These are phyloP conservation scores for Rhinichthys klamathensis DNA, from an alignment of 2,113 vertebrate genomes.

Conservation along the genomic window DNA sequence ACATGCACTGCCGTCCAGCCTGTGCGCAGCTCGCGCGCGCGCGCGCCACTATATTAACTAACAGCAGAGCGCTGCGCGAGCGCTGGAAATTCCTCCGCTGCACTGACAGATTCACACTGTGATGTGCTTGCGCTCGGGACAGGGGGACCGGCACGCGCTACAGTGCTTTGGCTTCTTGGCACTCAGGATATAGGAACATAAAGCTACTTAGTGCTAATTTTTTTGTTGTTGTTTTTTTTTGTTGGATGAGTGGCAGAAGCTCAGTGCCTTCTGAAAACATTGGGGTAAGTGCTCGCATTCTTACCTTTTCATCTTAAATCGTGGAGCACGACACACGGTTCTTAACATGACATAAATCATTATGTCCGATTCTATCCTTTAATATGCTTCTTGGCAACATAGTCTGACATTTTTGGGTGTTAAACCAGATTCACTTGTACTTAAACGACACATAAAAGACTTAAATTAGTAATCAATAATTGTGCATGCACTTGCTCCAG, in stretches of 20 bases:
- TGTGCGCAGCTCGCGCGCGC: constrained; percentile 4
- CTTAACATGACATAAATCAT: no score
- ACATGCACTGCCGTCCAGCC: background rate
- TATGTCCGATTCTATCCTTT: background rate
- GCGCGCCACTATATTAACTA: constrained; percentile 5
- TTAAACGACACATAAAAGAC: background rate
- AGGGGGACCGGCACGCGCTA: constrained; percentile 24
- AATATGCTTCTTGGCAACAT: background rate
- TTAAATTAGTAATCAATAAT: background rate
- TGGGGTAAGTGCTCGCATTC: constrained; percentile 27
- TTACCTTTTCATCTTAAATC: background rate
- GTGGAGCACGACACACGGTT: background rate
- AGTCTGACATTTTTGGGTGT: background rate
- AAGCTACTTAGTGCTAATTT: background rate
- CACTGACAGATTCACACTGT: background rate
- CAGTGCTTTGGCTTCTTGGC: background rate
- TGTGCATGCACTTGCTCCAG: background rate
- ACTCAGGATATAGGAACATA: constrained; percentile 23
- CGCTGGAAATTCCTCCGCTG: constrained; percentile 41
- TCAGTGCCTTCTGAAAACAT: constrained; percentile 14
- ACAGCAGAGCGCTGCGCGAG: constrained; percentile 11
- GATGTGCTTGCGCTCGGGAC: constrained; percentile 46
- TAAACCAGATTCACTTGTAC: background rate
- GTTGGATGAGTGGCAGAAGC: background rate
- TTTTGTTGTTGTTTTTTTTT: no score